Evolutionary conservation across 1,140 invertebrate genomes (phyloP), one percentile per base, ranked within the genome.

Genomic region (Aphaenogaster ashmeadi): DNA sequence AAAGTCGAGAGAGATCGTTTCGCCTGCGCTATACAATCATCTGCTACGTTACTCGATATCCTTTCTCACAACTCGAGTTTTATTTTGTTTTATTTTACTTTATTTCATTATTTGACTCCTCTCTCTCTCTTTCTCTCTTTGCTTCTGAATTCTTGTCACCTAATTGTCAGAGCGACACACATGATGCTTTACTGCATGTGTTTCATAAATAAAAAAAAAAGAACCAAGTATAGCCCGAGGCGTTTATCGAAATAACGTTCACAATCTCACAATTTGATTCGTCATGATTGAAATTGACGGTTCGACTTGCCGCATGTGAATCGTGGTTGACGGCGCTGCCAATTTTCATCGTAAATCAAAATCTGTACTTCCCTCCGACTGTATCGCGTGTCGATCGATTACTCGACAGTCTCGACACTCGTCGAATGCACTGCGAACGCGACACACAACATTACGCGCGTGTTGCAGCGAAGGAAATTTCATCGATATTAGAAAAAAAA

Each of bases 231-330:
- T 15, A 36, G 83, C 87, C 87, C 41, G 50, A 69, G 83, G 87
- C 87, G 54, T 62, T 58, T 52, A 52, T 80, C 60, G 33, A 67
- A 80, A 80, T 56, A 67, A 50, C 60, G 62, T 47, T 50, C 33
- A 79, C 60, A 66, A 79, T 79, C 60, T 66, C 77, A 67, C 33
- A 66, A 52, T 67, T 80, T 38, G 44, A 52, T 80, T 80, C n/a
- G 44, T 85, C 50, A 62, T 78, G 78, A 91, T 90, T 85, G 79
- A 90, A 88, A 90, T 86, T 87, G 85, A 89, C 80, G 88, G 74
- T 87, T 87, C 80, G 78, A 86, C 81, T 87, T 83, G 67, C 62
- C 83, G 75, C 85, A 69, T 50, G 79, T 88, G 77, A 60, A 44
- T 56, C 52, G 71, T 15, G 33, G 33, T 74, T 56, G 72, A 69